A percentile compares a stretch with the other conserved stretches of the same genome.
phyloP scores from a whole-genome alignment of 2,888 invertebrate genomes.

The Luperina nickerlii region DNA sequence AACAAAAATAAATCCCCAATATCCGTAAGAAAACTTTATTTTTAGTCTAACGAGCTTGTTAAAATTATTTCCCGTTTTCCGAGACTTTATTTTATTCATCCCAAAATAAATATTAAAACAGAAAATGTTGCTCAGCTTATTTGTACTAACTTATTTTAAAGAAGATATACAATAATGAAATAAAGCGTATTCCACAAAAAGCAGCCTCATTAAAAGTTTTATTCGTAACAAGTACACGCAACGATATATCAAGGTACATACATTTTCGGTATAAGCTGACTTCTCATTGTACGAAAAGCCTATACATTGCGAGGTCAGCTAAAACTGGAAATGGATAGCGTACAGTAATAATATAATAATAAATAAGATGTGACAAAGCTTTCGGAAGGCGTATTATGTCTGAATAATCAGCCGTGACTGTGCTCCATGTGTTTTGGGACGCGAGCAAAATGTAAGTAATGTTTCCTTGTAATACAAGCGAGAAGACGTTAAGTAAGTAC shows the following conservation, averaged over 20 bases:
- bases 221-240: conserved; percentile 23
- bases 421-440: conserved; percentile 34
- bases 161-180: conserved; percentile 22
- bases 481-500: not conserved
- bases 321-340: conserved; percentile 1
- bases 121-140: conserved; percentile 16
- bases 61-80: not conserved
- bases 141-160: conserved; percentile 6
- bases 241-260: not conserved
- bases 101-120: not conserved
- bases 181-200: conserved; percentile 37
- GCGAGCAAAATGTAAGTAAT: conserved; percentile 34
- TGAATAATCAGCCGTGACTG: conserved; percentile 45
- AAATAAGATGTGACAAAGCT: conserved; percentile 56
- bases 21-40: not conserved
- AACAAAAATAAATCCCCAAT: not conserved
- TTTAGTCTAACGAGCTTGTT: conserved; percentile 13
- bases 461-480: conserved; percentile 23
- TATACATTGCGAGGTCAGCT: not conserved
- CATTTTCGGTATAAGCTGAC: not conserved
- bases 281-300: not conserved
- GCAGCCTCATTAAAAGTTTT: conserved; percentile 43
- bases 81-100: not conserved
- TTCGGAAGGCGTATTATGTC: conserved; percentile 41
- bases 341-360: conserved; percentile 53